phyloP scores from a whole-genome alignment of 2,797 vertebrate species.

The Phalanger gymnotis region DNA sequence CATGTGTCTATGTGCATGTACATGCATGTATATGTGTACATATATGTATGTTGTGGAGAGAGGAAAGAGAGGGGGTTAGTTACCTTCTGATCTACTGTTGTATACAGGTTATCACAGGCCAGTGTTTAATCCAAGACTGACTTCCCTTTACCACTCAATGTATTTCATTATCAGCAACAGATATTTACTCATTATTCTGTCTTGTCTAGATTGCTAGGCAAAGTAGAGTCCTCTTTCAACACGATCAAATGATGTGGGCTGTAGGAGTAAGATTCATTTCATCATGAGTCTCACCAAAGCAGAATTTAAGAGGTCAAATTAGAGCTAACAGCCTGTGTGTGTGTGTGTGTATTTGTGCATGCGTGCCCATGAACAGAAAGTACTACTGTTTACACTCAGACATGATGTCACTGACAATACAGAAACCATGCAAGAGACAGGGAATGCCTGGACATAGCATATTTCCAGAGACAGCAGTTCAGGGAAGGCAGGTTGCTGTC shows the following conservation, averaged over 20 bases:
- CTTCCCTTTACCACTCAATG: neutral
- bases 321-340: neutral
- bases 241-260: neutral
- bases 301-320: neutral
- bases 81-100: neutral
- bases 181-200: neutral
- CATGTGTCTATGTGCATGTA: neutral
- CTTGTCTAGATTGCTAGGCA: neutral
- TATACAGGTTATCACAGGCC: neutral
- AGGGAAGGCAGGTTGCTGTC: neutral
- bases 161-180: neutral
- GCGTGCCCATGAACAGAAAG: neutral
- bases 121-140: neutral
- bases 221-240: neutral
- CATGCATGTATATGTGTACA: neutral
- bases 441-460: neutral
- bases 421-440: neutral
- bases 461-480: neutral
- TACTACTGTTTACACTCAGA: neutral
- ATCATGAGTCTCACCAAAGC: neutral
- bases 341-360: neutral
- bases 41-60: neutral
- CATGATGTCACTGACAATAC: neutral
- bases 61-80: neutral
- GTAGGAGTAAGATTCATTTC: neutral